A percentile compares a stretch with the other conserved stretches of the same genome.
Conservation (phyloP, 2,113 vertebrate genomes). For the Atherinomorus stipes region DNA sequence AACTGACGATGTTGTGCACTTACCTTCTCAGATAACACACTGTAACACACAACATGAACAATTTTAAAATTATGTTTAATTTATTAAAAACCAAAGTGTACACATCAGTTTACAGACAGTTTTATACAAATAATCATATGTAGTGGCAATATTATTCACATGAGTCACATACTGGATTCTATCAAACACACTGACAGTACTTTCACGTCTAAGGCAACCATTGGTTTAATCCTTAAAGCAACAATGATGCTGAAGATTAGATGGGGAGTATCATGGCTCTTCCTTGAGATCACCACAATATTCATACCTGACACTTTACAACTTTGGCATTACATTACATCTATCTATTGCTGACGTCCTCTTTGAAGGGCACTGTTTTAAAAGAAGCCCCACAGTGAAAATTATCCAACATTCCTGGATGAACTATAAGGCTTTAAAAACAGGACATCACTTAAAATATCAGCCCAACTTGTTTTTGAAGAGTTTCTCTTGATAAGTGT, state of each 20-base stretch:
- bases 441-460: slow-evolving; percentile 30
- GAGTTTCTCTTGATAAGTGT: not conserved
- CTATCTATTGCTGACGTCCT: slow-evolving; percentile 26
- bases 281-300: slow-evolving; percentile 36
- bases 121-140: slow-evolving; percentile 37
- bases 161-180: slow-evolving; percentile 16
- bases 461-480: not conserved
- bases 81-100: slow-evolving; percentile 65
- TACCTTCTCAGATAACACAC: not conserved
- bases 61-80: slow-evolving; percentile 16
- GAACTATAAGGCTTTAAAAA: slow-evolving; percentile 67
- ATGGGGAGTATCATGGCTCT: slow-evolving; percentile 20
- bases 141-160: slow-evolving; percentile 53
- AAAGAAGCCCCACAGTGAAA: slow-evolving; percentile 32
- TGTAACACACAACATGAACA: not conserved
- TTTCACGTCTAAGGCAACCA: slow-evolving; percentile 72
- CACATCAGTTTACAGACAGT: slow-evolving; percentile 39
- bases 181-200: slow-evolving; percentile 53
- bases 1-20: no score
- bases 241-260: slow-evolving; percentile 32
- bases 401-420: slow-evolving; percentile 13
- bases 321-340: slow-evolving; percentile 66
- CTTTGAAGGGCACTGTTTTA: slow-evolving; percentile 13
- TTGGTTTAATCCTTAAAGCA: slow-evolving; percentile 43
- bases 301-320: slow-evolving; percentile 35